Conservation (phyloP, 2,888 invertebrate species). For the Creontiades dilutus region DNA sequence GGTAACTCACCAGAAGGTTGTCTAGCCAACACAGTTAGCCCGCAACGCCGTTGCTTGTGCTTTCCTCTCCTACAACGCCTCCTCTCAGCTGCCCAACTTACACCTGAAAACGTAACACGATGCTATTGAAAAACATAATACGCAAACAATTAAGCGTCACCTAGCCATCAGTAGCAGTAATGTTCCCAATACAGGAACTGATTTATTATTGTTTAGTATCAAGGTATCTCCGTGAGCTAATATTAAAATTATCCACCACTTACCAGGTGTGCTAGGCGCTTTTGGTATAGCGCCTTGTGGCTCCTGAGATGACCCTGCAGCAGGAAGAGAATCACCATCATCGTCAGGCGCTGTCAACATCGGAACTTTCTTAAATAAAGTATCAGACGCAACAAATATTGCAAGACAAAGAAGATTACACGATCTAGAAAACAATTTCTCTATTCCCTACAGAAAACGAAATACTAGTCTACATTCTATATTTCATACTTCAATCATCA, state of each 20-base stretch:
- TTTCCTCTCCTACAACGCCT: slow-evolving; percentile 65
- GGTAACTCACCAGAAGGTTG: slow-evolving; percentile 50
- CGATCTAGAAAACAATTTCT: too few species aligned
- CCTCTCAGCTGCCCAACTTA: slow-evolving; percentile 67
- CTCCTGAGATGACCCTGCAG: slow-evolving; percentile 71
- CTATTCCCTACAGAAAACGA: too few species aligned
- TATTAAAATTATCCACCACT: too few species aligned
- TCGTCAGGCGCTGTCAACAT: slow-evolving; percentile 73
- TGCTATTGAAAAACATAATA: too few species aligned
- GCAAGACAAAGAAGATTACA: too few species aligned
- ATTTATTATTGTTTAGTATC: too few species aligned
- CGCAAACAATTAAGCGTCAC: too few species aligned
- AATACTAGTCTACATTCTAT: too few species aligned
- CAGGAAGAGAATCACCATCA: slow-evolving; percentile 72
- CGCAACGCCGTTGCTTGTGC: slow-evolving; percentile 50
- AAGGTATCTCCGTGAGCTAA: too few species aligned
- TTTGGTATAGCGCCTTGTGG: slow-evolving; percentile 76
- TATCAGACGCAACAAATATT: neutral
- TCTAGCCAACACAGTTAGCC: slow-evolving; percentile 54
- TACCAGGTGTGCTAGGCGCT: slow-evolving; percentile 73
- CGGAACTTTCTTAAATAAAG: neutral
- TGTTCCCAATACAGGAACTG: too few species aligned
- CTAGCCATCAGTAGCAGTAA: too few species aligned
- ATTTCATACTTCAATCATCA: too few species aligned
- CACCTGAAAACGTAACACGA: slow-evolving; percentile 3